Base-by-base conservation (phyloP, 30 jellyfish, hydroid and myxozoan genomes). In the Hydractinia symbiolongicarpus region DNA sequence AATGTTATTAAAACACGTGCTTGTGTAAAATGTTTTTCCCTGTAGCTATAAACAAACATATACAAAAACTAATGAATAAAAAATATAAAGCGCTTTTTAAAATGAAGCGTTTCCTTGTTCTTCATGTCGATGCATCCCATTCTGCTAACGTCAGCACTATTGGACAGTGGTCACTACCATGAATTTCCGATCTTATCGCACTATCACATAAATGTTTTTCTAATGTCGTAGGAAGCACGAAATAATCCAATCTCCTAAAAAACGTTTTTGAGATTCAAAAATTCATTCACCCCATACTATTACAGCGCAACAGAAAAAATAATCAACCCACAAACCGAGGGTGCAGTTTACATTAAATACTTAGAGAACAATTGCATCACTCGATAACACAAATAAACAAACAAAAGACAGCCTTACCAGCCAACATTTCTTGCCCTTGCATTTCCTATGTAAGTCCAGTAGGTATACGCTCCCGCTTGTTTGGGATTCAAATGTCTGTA, bases 91-190 rank as follows among this genome's bases (percentile, higher is more conserved):
- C 2, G 44, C n/a, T 30, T 30, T 30, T 30, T 2, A 30, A 30
- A 30, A 30, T 30, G n/a, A n/a, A n/a, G n/a, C n/a, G 44, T 30
- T 30, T 30, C 44, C 44, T 1, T 30, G 44, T 30, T 30, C 44
- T 30, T 30, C 44, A 30, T 30, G 44, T 30, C 44, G 44, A 2
- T n/a, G 17, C 0, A 6, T 11, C n/a, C 80, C 51, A 20, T 20
- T 19, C 9, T 19, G 17, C 82, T 10, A 80, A 61, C 17, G 76
- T 77, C 9, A 88, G 92, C 5, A 88, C 92, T 19, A 94, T 66
- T 4, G 99, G 99, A 82, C 99, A 94, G 73, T 94, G 99, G 50
- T 94, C 99, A 68, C 99, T 94, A 13, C 99, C 99, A 61, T n/a
- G 51, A 14, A 94, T 89, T 44, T 86, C 20, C 4, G 91, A 14